phyloP scores from a whole-genome alignment of 2,888 invertebrate species.

The Reticulitermes lucifugus region DNA sequence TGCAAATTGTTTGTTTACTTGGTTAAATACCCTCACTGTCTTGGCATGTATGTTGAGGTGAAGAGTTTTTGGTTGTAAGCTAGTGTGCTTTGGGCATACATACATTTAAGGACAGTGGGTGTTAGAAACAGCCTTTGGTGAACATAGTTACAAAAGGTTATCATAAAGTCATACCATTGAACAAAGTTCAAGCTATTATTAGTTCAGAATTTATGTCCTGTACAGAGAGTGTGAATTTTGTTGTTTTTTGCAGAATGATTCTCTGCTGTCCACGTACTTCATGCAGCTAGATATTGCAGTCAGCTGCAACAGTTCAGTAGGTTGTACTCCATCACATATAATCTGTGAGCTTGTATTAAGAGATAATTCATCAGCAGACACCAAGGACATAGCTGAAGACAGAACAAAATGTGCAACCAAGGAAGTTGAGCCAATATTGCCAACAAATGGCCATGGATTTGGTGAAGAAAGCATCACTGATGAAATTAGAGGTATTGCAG shows the following conservation, averaged over 20 bases:
- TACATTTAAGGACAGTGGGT: too few relatives aligned
- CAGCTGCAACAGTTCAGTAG: conserved; percentile 42
- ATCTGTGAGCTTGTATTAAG: conserved; percentile 49
- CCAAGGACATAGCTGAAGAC: conserved; percentile 31
- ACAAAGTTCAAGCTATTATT: not conserved
- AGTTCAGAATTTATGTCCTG: not conserved
- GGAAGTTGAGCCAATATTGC: conserved; percentile 22
- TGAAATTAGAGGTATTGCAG: conserved; percentile 46
- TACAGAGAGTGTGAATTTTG: not conserved
- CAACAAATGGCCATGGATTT: conserved; percentile 41
- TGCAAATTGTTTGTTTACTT: too few relatives aligned
- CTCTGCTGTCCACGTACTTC: conserved; percentile 37
- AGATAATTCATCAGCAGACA: conserved; percentile 39
- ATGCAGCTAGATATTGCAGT: conserved; percentile 45
- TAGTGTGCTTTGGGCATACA: too few relatives aligned
- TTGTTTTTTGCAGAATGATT: conserved; percentile 46
- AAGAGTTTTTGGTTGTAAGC: too few relatives aligned
- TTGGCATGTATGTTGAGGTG: too few relatives aligned
- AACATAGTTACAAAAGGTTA: not conserved
- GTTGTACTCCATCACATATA: conserved; percentile 47
- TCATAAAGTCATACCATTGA: not conserved
- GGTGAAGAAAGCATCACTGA: conserved; percentile 33
- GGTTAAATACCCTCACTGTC: too few relatives aligned
- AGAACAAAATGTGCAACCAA: conserved; percentile 42
- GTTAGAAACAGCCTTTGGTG: too few relatives aligned